Evolutionary conservation across 2,888 invertebrate species (phyloP).

Genomic region (Mythimna ferrago): DNA sequence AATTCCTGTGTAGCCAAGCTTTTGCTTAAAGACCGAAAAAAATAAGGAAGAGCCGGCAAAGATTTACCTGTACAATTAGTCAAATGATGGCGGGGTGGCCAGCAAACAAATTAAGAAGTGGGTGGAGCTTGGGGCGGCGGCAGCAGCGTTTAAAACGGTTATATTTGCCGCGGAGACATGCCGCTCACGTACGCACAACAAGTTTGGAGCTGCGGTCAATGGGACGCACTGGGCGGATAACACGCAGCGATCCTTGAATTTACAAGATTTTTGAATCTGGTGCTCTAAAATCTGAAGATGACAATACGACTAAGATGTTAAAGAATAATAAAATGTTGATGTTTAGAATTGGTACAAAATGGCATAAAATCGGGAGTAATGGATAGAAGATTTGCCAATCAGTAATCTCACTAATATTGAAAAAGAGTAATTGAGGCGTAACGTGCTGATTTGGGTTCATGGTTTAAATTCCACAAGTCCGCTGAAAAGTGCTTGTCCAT

Average conservation of each 20-base stretch:
- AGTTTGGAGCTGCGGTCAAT: constrained; percentile 59
- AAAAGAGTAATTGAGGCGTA: too few species aligned
- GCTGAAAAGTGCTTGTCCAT: too few species aligned
- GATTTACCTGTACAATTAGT: constrained; percentile 66
- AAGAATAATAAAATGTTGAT: too few species aligned
- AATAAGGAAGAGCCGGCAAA: constrained; percentile 38
- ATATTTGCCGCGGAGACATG: constrained; percentile 70
- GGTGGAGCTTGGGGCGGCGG: constrained; percentile 40
- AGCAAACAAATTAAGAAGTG: constrained; percentile 74
- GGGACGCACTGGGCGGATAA: constrained; percentile 42
- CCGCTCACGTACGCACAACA: constrained; percentile 71
- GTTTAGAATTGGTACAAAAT: too few species aligned
- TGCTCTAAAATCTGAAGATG: too few species aligned
- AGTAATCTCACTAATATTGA: too few species aligned
- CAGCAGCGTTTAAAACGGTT: constrained; percentile 62
- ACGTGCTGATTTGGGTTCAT: too few species aligned
- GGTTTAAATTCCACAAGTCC: too few species aligned
- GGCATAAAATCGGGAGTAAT: too few species aligned
- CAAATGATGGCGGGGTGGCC: constrained; percentile 63
- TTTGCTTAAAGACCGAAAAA: constrained; percentile 32
- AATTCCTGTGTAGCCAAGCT: constrained; percentile 16
- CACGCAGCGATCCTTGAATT: constrained; percentile 20
- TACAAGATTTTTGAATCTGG: not conserved
- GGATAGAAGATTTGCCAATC: too few species aligned
- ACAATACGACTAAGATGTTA: too few species aligned